Evolutionary conservation across 2,113 vertebrate species (phyloP), one percentile per base, ranked within the genome.

Genomic region (Stigmatopora nigra): DNA sequence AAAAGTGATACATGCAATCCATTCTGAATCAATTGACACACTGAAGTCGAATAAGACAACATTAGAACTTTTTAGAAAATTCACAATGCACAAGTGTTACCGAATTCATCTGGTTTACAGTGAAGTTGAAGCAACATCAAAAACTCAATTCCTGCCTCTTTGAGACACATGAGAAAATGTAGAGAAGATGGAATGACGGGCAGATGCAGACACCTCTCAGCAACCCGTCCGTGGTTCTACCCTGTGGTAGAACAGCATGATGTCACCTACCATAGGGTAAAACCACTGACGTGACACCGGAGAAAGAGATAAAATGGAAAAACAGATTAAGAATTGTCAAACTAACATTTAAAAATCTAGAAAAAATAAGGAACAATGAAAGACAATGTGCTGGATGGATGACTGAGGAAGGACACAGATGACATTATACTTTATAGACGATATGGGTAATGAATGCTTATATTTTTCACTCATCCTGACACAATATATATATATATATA

Each of bases 201-300:
- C 74, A 80, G 83, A 88, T 80, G 89, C 84, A 90, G 90, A 92
- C 90, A 92, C 89, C 90, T 86, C 89, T 79, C 82, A 84, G 86
- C 93, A 97, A 93, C 97, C 94, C 79, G 96, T 98, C 97, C 97
- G 97, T 99, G 97, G 97, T 99, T 99, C 97, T 99, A 99, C 96
- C 97, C 97, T 99, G 97, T 98, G 97, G 96, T 98, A 99, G 97
- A 97, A 98, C 97, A 97, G 96, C 94, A 93, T 95, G 93, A 97
- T 84, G 94, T 97, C 94, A 98, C 97, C 97, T 99, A 99, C 97
- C 97, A 99, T 98, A 99, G 97, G 97, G 97, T 99, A 99, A 99
- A 99, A 99, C 97, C 97, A 98, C 96, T 98, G 96, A 92, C 93
- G 91, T 90, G 96, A 96, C 96, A 92, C 94, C 61, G 92, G 91